Evolutionary conservation across 2,797 vertebrate genomes (phyloP), one percentile per base, ranked within the genome.

Genomic region (Coluber constrictor): DNA sequence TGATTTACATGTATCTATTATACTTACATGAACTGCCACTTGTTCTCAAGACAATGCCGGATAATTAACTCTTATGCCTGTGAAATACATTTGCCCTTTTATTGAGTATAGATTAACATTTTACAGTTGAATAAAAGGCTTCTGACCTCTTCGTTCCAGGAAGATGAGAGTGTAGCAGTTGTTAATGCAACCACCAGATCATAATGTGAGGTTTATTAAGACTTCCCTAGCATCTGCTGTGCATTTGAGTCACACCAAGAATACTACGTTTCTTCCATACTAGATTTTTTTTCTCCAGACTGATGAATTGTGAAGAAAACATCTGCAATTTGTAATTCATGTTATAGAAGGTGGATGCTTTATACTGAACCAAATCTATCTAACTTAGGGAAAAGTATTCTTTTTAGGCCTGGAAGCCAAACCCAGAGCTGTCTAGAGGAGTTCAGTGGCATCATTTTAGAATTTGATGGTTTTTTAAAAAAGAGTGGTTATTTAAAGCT

Each of bases 111-210:
- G 89, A 43, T 90, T 95, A 57, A 92, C 25, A 89, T 16, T 54
- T 91, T 90, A 57, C 27, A 86, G 88, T 11, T 56, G 90, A 90
- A 90, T 61, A 54, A 0, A 47, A 7, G 13, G 6, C 1, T 8
- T 87, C 93, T 86, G 90, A 95, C 13, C 29, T 43, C 66, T 83
- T 2, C 6, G 57, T 95, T 95, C 87, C 15, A 37, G 15, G 90
- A 55, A 94, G 89, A 66, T 0, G 3, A 83, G 83, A 63, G 29
- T 92, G n/a, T 6, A 12, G 25, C 7, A 20, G 86, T 93, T 37
- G 66, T 93, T 95, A 70, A 90, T 93, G 86, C 87, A 56, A 92
- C 90, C 88, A 59, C 74, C 51, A 94, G 29, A 4, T 74, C 51
- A 3, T 1, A 92, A 91, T 89, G 56, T 91, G 87, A n/a, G 79